Percentiles rank a stretch among this genome's conserved stretches.
phyloP scores from a whole-genome alignment of 1,140 invertebrate species.

The Psix sp. region DNA sequence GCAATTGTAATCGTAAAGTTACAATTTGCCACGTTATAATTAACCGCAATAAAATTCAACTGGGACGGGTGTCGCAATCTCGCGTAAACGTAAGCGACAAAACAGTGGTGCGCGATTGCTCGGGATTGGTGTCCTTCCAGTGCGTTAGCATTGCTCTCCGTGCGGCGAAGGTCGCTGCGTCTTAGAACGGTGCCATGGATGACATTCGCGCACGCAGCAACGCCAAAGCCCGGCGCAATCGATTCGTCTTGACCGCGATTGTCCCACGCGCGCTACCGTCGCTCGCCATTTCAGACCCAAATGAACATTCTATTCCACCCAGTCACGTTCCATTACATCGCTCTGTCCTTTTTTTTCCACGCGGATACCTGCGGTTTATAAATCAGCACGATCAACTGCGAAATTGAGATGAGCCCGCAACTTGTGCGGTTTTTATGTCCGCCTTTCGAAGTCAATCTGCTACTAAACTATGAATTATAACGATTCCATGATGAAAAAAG shows the following conservation, averaged over 20 bases:
- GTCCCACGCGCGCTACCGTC: slow-evolving; percentile 17
- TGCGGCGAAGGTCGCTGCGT: slow-evolving; percentile 27
- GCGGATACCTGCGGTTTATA: slow-evolving; percentile 21
- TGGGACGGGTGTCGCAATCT: slow-evolving; percentile 11
- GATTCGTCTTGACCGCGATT: slow-evolving; percentile 38
- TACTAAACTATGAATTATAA: too few relatives aligned
- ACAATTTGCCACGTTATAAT: neutral
- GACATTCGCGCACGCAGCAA: slow-evolving; percentile 25
- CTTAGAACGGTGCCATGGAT: slow-evolving; percentile 22
- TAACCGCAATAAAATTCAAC: slow-evolving; percentile 5
- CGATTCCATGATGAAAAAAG: too few relatives aligned
- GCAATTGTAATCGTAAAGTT: neutral
- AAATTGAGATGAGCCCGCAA: slow-evolving; percentile 11
- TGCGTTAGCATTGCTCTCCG: slow-evolving; percentile 26
- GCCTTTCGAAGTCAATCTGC: too few relatives aligned
- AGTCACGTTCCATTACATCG: slow-evolving; percentile 15
- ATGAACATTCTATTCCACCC: slow-evolving; percentile 17
- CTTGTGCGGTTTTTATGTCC: slow-evolving; percentile 2
- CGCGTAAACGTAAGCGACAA: slow-evolving; percentile 1
- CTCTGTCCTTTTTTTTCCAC: slow-evolving; percentile 5
- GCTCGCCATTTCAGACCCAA: slow-evolving; percentile 8
- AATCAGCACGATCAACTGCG: slow-evolving; percentile 7
- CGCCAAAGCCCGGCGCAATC: slow-evolving; percentile 16
- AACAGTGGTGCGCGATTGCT: neutral
- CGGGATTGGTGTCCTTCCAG: slow-evolving; percentile 14